Base-by-base conservation (phyloP, 2,113 vertebrate genomes). In the Seriola quinqueradiata region DNA sequence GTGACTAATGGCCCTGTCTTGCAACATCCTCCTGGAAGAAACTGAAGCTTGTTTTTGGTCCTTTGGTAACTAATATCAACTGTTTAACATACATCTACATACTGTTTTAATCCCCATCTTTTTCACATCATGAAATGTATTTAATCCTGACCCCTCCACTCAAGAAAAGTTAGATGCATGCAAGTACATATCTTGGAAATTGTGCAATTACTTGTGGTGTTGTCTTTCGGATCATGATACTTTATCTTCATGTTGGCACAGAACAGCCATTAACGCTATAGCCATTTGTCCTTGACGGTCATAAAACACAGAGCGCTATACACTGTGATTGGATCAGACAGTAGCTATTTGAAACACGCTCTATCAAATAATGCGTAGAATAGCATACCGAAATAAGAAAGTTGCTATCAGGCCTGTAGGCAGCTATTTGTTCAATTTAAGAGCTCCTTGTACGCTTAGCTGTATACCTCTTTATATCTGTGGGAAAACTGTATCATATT, bases 1-100 rank as follows among this genome's bases (percentile, higher is more conserved):
- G 19, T 74, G 71, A 74, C 58, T 36, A 74, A 34, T 23, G 58
- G 21, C 4, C 70, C 25, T 74, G 57, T 34, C 40, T 50, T n/a
- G 14, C 38, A 19, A 32, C 38, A 23, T 59, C n/a, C 14, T 40
- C n/a, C n/a, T 28, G 9, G 14, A 13, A 21, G 38, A 73, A 34
- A n/a, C 21, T 14, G 10, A 34, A 48, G 55, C 70, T 36, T 61
- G 42, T n/a, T 60, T 61, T 73, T 9, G 17, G n/a, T n/a, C 28
- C 17, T 50, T 73, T 52, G 50, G 50, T 19, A 52, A 52, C 50
- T 52, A 9, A 50, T 50, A 17, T 50, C 48, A 50, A 48, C 46
- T 5, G 48, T 50, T 50, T 50, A 2, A 17, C 17, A 34, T 19
- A 67, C 46, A 77, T 59, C 1, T 14, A 32, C 34, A 5, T 12